These are phyloP conservation scores for Neofelis nebulosa DNA, from an alignment of 2,113 vertebrate genomes.

Conservation along the genomic window DNA sequence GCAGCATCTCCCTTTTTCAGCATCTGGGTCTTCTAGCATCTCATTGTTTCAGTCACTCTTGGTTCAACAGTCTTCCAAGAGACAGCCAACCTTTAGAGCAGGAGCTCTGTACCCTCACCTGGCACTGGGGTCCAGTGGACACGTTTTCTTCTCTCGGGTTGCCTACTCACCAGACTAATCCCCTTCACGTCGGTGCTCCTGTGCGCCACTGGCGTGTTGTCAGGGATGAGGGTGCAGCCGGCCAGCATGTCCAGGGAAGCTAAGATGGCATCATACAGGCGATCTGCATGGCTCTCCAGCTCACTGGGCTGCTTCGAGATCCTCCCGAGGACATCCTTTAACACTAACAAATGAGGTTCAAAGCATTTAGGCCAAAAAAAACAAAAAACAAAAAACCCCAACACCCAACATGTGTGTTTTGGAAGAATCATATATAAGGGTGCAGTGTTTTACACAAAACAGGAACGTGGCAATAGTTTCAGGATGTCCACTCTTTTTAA, in stretches of 20 bases:
- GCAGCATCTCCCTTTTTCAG: neutral
- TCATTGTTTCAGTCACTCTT: neutral
- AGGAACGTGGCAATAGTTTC: neutral
- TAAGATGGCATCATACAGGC: conserved; percentile 88
- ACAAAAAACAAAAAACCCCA: no score
- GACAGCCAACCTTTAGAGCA: neutral
- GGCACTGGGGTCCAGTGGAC: neutral
- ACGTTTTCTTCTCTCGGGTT: neutral
- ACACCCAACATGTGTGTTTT: neutral
- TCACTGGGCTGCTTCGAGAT: conserved; percentile 88
- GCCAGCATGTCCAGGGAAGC: conserved; percentile 84
- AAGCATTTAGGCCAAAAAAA: accelerated
- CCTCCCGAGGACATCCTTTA: conserved; percentile 89
- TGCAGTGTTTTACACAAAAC: neutral
- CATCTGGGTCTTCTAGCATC: neutral
- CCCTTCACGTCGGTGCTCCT: conserved; percentile 13
- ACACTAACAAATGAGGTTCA: conserved; percentile 80
- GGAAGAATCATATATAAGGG: neutral
- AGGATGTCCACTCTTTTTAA: neutral
- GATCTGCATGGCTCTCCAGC: conserved; percentile 87
- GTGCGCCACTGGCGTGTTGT: neutral
- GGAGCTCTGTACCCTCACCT: neutral
- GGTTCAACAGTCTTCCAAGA: neutral
- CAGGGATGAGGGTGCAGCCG: conserved; percentile 38
- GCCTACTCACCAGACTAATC: conserved; percentile 75